phyloP scores from a whole-genome alignment of 2,113 vertebrate species.

The Willisornis vidua region DNA sequence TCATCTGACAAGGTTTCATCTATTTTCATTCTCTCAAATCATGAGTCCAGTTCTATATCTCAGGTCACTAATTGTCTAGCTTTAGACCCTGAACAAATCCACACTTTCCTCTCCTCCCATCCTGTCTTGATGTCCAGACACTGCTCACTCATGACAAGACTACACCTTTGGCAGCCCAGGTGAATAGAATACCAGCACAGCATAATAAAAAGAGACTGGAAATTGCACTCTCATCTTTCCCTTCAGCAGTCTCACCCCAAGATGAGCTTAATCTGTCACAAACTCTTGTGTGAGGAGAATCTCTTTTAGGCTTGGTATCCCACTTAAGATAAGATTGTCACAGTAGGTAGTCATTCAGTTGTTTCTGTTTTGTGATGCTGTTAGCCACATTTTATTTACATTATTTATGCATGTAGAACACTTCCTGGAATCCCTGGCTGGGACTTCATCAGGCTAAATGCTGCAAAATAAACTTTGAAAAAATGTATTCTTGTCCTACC shows the following conservation, averaged over 20 bases:
- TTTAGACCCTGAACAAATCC: not conserved
- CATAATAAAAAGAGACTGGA: not conserved
- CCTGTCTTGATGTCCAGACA: not conserved
- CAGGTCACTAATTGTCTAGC: not conserved
- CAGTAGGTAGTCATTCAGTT: rapidly evolving
- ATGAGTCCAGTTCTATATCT: not conserved
- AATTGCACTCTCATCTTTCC: not conserved
- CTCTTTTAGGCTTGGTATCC: not conserved
- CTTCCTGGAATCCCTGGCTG: not conserved
- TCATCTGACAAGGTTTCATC: not conserved
- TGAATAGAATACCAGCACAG: not conserved
- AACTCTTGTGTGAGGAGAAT: not conserved
- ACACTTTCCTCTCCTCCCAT: not conserved
- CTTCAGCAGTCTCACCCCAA: not conserved
- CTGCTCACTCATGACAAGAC: not conserved
- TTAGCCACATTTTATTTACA: not conserved
- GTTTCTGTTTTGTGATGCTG: not conserved
- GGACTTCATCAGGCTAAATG: not conserved
- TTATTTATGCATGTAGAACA: not conserved
- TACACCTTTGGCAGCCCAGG: not conserved
- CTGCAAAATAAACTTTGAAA: not conserved
- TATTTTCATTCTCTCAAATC: not conserved
- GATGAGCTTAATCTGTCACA: not conserved
- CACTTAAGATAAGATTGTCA: not conserved
- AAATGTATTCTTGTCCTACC: not conserved